Evolutionary conservation across 2,113 vertebrate genomes (phyloP).

Genomic region (Sigmodon hispidus): DNA sequence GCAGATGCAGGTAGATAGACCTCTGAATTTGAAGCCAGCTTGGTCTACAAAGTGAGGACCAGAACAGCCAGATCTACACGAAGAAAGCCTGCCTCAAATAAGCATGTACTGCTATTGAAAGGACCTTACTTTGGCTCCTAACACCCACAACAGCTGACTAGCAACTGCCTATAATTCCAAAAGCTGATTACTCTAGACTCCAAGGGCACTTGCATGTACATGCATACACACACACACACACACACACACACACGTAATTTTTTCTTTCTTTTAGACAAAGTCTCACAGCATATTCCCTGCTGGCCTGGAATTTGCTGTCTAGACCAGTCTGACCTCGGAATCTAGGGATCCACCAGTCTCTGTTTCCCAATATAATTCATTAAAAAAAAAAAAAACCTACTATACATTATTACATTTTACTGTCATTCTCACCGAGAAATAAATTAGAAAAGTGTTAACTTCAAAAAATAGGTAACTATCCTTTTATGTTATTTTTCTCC

Average conservation of each 20-base stretch:
- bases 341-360: no score
- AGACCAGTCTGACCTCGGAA: no score
- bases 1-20: not conserved
- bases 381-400: not conserved
- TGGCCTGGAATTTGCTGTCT: no score
- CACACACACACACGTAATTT: not conserved
- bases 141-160: not conserved
- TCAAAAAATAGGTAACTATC: conserved; percentile 14
- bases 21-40: not conserved
- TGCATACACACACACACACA: not conserved
- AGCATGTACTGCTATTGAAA: not conserved
- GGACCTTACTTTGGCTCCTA: not conserved
- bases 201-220: not conserved
- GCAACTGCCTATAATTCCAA: not conserved
- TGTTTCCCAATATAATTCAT: no score
- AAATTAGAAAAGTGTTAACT: not conserved
- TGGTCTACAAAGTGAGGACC: not conserved
- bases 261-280: no score
- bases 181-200: not conserved
- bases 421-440: not conserved
- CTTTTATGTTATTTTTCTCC: not conserved
- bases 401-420: not conserved
- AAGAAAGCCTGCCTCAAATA: not conserved
- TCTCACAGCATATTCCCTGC: no score
- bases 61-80: not conserved